phyloP scores from a whole-genome alignment of 2,888 invertebrate genomes.

The Caprella mutica region DNA sequence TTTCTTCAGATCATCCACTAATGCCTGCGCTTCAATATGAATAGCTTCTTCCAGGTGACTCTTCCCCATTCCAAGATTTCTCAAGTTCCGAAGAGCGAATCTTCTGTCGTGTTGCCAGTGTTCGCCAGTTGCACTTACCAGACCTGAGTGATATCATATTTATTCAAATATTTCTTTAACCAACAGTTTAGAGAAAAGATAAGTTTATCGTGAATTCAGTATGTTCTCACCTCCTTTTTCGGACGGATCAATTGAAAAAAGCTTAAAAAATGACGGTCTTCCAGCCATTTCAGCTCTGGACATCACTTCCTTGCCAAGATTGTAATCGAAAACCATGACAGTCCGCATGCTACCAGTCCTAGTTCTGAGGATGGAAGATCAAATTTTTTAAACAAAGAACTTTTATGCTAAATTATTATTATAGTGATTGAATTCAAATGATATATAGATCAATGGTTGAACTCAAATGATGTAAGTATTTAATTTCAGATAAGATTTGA shows the following conservation, averaged over 20 bases:
- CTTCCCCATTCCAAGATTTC: conserved; percentile 12
- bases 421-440: no score
- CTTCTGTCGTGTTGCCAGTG: conserved; percentile 4
- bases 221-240: no score
- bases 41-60: conserved; percentile 14
- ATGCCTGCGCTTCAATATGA: neutral
- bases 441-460: no score
- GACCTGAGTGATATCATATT: neutral
- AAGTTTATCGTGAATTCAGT: no score
- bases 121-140: neutral
- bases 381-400: no score
- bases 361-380: no score
- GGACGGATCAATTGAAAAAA: no score
- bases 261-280: neutral
- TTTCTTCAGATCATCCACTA: conserved; percentile 10
- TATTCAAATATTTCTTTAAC: no score
- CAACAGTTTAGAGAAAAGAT: no score
- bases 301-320: neutral
- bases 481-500: no score
- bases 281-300: neutral
- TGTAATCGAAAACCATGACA: neutral
- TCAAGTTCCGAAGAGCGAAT: neutral
- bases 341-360: neutral
- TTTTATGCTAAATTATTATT: no score
- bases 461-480: no score